Conservation (phyloP, 2,113 vertebrate genomes). For the Ochotona princeps region DNA sequence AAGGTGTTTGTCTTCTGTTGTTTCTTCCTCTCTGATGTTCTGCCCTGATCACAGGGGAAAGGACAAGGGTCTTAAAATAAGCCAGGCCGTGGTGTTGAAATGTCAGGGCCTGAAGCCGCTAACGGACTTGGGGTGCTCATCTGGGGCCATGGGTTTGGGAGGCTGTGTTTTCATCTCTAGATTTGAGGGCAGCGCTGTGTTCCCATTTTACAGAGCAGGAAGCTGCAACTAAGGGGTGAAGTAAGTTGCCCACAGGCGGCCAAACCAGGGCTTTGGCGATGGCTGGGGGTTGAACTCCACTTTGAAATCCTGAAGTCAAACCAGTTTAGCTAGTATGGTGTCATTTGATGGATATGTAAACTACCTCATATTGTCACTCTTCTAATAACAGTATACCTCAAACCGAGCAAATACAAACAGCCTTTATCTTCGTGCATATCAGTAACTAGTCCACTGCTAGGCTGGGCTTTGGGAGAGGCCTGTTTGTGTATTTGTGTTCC, state of each 20-base stretch:
- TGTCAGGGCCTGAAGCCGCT: conserved; percentile 83
- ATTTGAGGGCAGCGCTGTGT: neutral
- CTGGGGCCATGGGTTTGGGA: neutral
- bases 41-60: conserved; percentile 84
- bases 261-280: conserved; percentile 56
- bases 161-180: conserved; percentile 17
- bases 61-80: conserved; percentile 78
- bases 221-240: conserved; percentile 38
- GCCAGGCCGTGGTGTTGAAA: conserved; percentile 82
- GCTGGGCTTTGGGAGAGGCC: conserved; percentile 74
- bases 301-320: conserved; percentile 79
- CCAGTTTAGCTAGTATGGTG: conserved; percentile 74
- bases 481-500: conserved; percentile 77
- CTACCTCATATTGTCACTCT: conserved; percentile 59
- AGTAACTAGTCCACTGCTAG: conserved; percentile 60
- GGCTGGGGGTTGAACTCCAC: conserved; percentile 81
- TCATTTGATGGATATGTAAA: conserved; percentile 73
- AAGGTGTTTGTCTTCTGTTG: neutral
- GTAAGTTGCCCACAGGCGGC: conserved; percentile 57
- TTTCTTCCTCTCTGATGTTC: conserved; percentile 62
- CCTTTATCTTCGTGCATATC: conserved; percentile 79
- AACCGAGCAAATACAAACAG: conserved; percentile 70
- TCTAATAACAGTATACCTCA: conserved; percentile 57
- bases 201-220: conserved; percentile 70
- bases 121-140: conserved; percentile 21